A percentile compares a stretch with the other conserved stretches of the same genome.
phyloP scores from a whole-genome alignment of 2,888 invertebrate species.

The Ommatoiulus sabulosus region DNA sequence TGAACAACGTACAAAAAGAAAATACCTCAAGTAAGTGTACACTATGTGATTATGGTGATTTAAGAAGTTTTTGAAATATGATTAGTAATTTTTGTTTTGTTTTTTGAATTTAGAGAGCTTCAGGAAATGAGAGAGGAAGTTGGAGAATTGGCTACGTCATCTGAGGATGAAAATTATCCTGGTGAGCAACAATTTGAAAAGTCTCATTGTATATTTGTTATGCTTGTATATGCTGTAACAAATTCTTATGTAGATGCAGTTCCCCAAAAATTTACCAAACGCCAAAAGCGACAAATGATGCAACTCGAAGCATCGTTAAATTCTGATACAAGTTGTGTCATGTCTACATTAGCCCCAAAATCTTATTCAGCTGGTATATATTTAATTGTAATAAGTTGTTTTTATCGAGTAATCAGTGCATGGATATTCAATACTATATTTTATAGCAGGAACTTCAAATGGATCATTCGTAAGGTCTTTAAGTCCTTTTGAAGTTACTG shows the following conservation, averaged over 20 bases:
- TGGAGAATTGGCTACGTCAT: conserved; percentile 74
- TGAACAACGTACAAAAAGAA: conserved; percentile 65
- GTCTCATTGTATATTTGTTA: not conserved
- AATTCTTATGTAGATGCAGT: conserved; percentile 71
- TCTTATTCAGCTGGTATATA: not conserved
- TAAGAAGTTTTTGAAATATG: not conserved
- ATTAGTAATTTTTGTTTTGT: not conserved
- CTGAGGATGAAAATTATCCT: conserved; percentile 83
- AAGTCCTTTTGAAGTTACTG: conserved; percentile 71
- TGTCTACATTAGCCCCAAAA: conserved; percentile 68
- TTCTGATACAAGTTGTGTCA: conserved; percentile 66
- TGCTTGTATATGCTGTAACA: not conserved
- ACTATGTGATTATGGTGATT: not conserved
- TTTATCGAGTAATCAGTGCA: not conserved
- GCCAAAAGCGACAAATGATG: conserved; percentile 72
- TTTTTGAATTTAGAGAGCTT: conserved; percentile 72
- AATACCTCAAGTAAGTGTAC: conserved; percentile 62
- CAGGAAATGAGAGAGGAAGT: conserved; percentile 78
- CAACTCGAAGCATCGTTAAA: conserved; percentile 65
- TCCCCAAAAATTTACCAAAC: conserved; percentile 72
- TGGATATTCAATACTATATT: not conserved
- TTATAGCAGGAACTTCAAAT: conserved; percentile 41
- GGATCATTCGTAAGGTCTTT: conserved; percentile 60
- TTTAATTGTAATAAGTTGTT: not conserved
- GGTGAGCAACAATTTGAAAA: conserved; percentile 65